A percentile compares a stretch with the other conserved stretches of the same genome.
Evolutionary conservation across 2,888 invertebrate species (phyloP).

Genomic region (Orthosia incerta): DNA sequence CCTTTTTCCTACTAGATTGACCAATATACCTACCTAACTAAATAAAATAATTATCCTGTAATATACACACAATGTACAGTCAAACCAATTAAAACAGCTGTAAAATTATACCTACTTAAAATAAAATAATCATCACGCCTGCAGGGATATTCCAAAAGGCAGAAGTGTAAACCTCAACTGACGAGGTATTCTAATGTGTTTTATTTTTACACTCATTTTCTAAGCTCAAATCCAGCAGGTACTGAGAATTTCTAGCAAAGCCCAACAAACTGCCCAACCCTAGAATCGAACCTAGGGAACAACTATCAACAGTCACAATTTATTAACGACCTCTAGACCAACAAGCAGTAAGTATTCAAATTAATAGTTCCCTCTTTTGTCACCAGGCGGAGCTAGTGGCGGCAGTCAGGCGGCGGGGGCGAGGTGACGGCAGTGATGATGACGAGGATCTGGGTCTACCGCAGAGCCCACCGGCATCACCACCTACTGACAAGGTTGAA

Average conservation of each 20-base stretch:
- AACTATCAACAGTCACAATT: not conserved
- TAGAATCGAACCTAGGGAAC: not conserved
- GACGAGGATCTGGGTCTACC: constrained; percentile 95
- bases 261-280: not conserved
- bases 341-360: not conserved
- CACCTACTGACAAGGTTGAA: constrained; percentile 89
- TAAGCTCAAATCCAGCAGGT: not conserved
- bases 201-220: not conserved
- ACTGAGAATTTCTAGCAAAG: not conserved
- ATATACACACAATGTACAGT: not conserved
- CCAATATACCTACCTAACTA: not conserved
- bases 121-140: not conserved
- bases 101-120: not conserved
- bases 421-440: constrained; percentile 93
- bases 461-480: constrained; percentile 94
- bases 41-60: not conserved
- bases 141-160: not conserved
- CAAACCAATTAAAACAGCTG: not conserved
- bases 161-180: not conserved
- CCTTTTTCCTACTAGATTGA: constrained; percentile 6
- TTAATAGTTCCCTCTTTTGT: constrained; percentile 46
- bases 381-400: constrained; percentile 94
- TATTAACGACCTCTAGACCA: not conserved
- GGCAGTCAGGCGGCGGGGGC: constrained; percentile 93
- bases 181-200: not conserved